Evolutionary conservation across 2,797 vertebrate genomes (phyloP).

Genomic region (Chromis chromis): DNA sequence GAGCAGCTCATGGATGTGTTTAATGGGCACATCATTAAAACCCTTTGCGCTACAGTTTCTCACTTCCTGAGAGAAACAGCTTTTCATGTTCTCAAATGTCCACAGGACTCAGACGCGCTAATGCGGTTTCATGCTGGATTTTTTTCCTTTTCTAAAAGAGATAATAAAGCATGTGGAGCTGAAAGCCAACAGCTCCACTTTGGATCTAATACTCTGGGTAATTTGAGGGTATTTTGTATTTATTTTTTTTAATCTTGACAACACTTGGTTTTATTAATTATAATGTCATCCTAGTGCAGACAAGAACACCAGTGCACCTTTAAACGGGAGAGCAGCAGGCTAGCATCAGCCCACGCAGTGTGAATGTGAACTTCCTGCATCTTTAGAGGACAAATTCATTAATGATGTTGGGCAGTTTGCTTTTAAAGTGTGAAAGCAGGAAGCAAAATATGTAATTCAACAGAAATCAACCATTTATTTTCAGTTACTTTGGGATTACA

Average conservation of each 20-base stretch:
- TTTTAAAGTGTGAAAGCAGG: conserved; percentile 10
- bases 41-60: conserved; percentile 17
- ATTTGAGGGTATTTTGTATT: conserved; percentile 14
- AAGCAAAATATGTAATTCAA: not conserved
- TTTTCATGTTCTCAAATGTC: conserved; percentile 43
- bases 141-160: conserved; percentile 32
- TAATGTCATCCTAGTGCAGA: conserved; percentile 32
- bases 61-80: conserved; percentile 7
- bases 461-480: conserved; percentile 17
- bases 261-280: conserved; percentile 46
- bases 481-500: not conserved
- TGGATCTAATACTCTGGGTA: conserved; percentile 27
- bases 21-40: conserved; percentile 41
- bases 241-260: conserved; percentile 28
- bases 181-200: conserved; percentile 24
- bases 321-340: conserved; percentile 32
- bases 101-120: conserved; percentile 29
- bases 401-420: conserved; percentile 5
- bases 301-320: conserved; percentile 37
- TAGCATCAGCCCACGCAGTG: conserved; percentile 53
- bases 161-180: conserved; percentile 25
- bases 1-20: conserved; percentile 33
- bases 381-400: conserved; percentile 63
- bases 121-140: conserved; percentile 32
- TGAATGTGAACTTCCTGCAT: conserved; percentile 40